Base-by-base conservation (phyloP, 2,113 vertebrate species). In the Halcyon malimbica region DNA sequence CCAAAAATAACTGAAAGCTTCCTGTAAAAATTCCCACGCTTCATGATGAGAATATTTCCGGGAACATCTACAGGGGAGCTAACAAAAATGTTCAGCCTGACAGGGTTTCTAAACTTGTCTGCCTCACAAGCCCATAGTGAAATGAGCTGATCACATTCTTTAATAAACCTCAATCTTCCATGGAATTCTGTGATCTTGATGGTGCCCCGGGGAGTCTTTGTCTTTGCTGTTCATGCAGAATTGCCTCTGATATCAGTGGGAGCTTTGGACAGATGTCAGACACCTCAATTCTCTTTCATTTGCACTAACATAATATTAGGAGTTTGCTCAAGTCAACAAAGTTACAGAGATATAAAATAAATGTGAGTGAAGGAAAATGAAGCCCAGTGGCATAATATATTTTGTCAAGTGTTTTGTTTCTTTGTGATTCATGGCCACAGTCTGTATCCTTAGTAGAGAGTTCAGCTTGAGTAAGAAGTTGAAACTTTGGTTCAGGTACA, bases 161-260 rank as follows among this genome's bases (percentile, higher is more conserved):
- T 97, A 97, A 96, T 97, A 97, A 96, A 94, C 94, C 93, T 97
- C 96, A 97, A 39, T 97, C 94, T 97, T 95, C 95, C 95, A 95
- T 95, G 94, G 94, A 96, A 97, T 96, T 97, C 94, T 96, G 75
- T 96, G 95, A 97, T 95, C 94, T 93, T 93, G 91, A 97, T 96
- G 94, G 93, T 96, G 63, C 96, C 93, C 95, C 5, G 0, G 92
- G 93, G 95, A 96, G 94, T 95, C 93, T 97, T 97, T 96, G 96
- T 97, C 95, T 96, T 97, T 96, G 89, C 93, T 92, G 91, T 67
- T 96, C 94, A 63, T 94, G 93, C 91, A 86, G 93, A 94, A 94
- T 96, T 96, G 90, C 95, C 53, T 95, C 84, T 96, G 92, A 96
- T 95, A 97, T 93, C 95, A 96, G 95, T 95, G 50, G 95, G 94